Conservation (phyloP, 2,888 invertebrate species). For the Standfussiana lucernea region DNA sequence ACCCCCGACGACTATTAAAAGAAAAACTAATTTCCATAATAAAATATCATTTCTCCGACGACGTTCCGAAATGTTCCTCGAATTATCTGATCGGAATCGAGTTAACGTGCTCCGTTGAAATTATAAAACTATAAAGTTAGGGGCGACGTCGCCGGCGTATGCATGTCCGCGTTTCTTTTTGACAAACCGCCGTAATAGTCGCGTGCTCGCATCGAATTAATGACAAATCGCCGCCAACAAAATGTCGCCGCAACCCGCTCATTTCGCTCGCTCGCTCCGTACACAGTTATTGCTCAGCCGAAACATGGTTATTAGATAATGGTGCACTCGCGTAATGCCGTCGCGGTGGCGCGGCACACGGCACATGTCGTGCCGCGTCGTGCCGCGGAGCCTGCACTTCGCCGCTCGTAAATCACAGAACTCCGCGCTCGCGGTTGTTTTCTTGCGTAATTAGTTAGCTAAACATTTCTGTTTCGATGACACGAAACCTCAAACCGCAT, state of each 20-base stretch:
- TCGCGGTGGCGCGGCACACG: conserved; percentile 79
- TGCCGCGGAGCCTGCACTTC: conserved; percentile 81
- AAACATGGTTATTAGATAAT: conserved; percentile 89
- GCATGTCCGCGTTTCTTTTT: conserved; percentile 86
- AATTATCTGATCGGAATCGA: conserved; percentile 88
- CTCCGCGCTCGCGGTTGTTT: conserved; percentile 72
- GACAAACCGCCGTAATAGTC: conserved; percentile 87
- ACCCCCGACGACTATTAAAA: conserved; percentile 85
- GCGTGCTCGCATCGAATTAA: conserved; percentile 88
- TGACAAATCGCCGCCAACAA: conserved; percentile 85
- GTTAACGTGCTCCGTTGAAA: conserved; percentile 87
- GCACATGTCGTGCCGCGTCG: conserved; percentile 81
- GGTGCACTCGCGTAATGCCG: conserved; percentile 84
- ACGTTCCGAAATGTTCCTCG: conserved; percentile 77
- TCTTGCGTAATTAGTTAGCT: conserved; percentile 82
- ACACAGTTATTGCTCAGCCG: conserved; percentile 79
- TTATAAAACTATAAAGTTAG: conserved; percentile 89
- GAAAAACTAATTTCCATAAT: conserved; percentile 89
- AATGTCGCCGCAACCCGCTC: conserved; percentile 87
- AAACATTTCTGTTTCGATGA: conserved; percentile 75
- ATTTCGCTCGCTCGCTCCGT: conserved; percentile 83
- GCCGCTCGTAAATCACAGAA: conserved; percentile 83
- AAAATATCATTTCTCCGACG: conserved; percentile 79
- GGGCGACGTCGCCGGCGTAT: conserved; percentile 87
- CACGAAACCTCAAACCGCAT: conserved; percentile 69